phyloP scores from a whole-genome alignment of 2,113 vertebrate species.

The Arizona elegans region DNA sequence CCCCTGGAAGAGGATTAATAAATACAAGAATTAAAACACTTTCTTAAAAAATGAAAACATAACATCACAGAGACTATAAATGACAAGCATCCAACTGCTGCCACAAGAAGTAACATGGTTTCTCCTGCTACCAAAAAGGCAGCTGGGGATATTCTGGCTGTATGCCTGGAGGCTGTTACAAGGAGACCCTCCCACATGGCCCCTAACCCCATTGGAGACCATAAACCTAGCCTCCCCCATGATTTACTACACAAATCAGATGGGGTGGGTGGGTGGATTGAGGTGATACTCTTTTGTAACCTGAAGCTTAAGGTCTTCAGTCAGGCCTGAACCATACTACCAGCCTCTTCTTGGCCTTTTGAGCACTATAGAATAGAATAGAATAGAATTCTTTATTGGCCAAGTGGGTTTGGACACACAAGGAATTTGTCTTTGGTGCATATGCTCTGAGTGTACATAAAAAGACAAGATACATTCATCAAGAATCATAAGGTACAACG shows the following conservation, averaged over 20 bases:
- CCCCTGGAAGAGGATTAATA: not conserved
- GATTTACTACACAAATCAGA: not conserved
- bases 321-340: not conserved
- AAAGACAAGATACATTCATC: too few species aligned
- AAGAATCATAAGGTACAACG: too few species aligned
- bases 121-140: not conserved
- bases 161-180: not conserved
- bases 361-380: not conserved
- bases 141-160: not conserved
- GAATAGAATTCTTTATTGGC: too few species aligned
- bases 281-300: not conserved
- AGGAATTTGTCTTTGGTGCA: too few species aligned
- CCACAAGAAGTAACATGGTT: not conserved
- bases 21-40: not conserved
- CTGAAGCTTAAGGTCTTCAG: not conserved
- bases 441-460: too few species aligned
- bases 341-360: not conserved
- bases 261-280: too few species aligned
- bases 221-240: not conserved
- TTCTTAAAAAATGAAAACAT: not conserved
- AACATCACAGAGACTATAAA: not conserved
- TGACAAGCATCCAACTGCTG: not conserved
- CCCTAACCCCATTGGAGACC: not conserved
- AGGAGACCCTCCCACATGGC: not conserved
- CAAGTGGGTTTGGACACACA: too few species aligned